These are phyloP conservation scores for Taenioides sp. DNA, from an alignment of 2,797 vertebrate genomes.

Conservation along the genomic window DNA sequence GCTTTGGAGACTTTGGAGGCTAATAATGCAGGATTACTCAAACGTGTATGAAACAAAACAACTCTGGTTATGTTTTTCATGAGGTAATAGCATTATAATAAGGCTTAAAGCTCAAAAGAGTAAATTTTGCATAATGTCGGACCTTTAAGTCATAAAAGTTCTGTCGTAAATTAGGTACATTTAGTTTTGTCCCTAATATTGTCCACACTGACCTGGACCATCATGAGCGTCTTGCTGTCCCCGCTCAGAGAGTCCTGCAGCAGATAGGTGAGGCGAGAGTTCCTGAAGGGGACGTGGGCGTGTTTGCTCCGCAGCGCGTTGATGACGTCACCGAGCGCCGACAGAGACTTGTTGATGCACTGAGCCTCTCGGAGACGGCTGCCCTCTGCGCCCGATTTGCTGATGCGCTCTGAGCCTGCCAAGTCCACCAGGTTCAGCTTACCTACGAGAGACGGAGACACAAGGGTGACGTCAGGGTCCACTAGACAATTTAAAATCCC, in stretches of 20 bases:
- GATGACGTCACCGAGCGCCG: conserved; percentile 91
- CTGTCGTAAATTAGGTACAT: background rate
- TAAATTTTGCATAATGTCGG: too few species aligned
- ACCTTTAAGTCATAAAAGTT: too few species aligned
- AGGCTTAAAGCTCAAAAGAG: too few species aligned
- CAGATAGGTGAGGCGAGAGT: conserved; percentile 97
- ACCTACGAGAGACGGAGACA: conserved; percentile 68
- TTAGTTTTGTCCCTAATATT: too few species aligned
- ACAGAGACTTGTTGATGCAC: conserved; percentile 96
- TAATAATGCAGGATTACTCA: too few species aligned
- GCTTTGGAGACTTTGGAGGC: too few species aligned
- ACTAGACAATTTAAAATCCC: too few species aligned
- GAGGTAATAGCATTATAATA: too few species aligned
- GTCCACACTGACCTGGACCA: conserved; percentile 87
- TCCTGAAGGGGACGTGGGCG: conserved; percentile 92
- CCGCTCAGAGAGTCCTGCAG: conserved; percentile 95
- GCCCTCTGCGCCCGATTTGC: conserved; percentile 91
- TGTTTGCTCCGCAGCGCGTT: conserved; percentile 88
- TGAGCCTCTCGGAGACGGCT: conserved; percentile 90
- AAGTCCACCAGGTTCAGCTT: conserved; percentile 96
- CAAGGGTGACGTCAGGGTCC: background rate
- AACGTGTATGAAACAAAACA: too few species aligned
- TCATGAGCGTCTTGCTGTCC: conserved; percentile 97
- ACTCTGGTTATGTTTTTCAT: too few species aligned
- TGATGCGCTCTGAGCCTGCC: conserved; percentile 92